Evolutionary conservation across 1,140 invertebrate species (phyloP).

Genomic region (Diorhabda carinulata): DNA sequence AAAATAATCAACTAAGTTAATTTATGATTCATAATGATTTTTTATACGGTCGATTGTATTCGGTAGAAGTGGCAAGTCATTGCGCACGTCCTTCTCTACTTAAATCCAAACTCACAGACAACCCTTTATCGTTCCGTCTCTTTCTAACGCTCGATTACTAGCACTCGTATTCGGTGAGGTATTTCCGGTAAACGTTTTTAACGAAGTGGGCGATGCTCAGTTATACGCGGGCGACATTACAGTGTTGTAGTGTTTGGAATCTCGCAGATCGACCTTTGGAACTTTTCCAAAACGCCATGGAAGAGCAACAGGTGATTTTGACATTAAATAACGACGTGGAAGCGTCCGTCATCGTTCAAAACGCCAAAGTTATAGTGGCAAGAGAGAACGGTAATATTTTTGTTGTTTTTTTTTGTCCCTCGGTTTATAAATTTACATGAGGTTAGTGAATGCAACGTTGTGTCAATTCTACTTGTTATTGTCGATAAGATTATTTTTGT

Average conservation of each 20-base stretch:
- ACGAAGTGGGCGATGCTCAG: slow-evolving; percentile 6
- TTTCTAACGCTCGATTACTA: neutral
- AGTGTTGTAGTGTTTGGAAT: slow-evolving; percentile 16
- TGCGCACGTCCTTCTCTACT: slow-evolving; percentile 6
- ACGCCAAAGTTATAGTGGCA: slow-evolving; percentile 16
- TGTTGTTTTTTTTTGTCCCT: neutral
- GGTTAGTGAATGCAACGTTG: neutral
- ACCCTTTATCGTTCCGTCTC: neutral
- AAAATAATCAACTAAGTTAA: too few species aligned
- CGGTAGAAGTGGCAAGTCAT: slow-evolving; percentile 8
- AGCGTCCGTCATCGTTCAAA: slow-evolving; percentile 34
- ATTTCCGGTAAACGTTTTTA: neutral
- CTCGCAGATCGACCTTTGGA: slow-evolving; percentile 18
- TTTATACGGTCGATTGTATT: too few species aligned
- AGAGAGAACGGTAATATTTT: slow-evolving; percentile 17
- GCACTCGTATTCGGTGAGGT: neutral
- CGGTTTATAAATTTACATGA: neutral
- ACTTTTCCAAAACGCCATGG: slow-evolving; percentile 20
- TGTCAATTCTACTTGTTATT: neutral
- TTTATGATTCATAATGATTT: too few species aligned
- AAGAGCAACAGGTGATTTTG: slow-evolving; percentile 29
- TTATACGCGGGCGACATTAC: slow-evolving; percentile 15
- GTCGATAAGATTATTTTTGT: neutral
- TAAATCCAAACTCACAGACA: slow-evolving; percentile 4
- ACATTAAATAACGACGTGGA: slow-evolving; percentile 26